Base-by-base conservation (phyloP, 1,140 invertebrate species). In the Trichonephila inaurata region DNA sequence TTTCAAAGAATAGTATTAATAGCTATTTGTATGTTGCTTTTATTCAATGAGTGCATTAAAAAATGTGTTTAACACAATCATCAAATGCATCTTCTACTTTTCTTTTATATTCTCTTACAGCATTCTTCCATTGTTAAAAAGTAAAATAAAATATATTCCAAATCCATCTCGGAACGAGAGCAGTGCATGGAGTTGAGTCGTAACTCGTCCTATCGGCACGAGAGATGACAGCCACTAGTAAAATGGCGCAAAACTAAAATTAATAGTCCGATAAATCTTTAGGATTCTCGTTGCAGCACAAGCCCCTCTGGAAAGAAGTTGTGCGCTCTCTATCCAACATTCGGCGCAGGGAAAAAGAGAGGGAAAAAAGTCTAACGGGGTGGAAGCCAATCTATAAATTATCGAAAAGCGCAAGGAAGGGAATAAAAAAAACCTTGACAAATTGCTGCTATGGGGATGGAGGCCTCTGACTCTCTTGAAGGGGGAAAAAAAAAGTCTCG, bases 361-460 rank as follows among this genome's bases (percentile, higher is more conserved):
- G 28, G 40, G 16, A 40, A 82, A n/a, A 33, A 19, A 40, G 33
- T 2, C 16, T 16, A 51, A 33, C 44, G 81, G 33, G 18, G 40
- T 44, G 44, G 81, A 51, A 58, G 24, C 82, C 58, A 58, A 58
- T 85, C 82, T 60, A 85, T 85, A 85, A 58, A 85, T 85, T 85
- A 85, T 85, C 82, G 82, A n/a, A 85, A 85, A 58, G 82, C 82
- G 28, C 44, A 28, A 24, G 51, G 14, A 82, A 40, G 33, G 12
- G 81, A 69, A 40, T 77, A 60, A 60, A 85, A 77, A 77, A 58
- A 85, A 85, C 44, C 58, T 58, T 85, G 82, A 60, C 82, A 85
- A 85, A 85, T 85, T 24, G 82, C 82, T 58, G 51, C 58, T 77
- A 3, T 16, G 28, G 28, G 66, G 66, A 69, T 66, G 19, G 64